Evolutionary conservation across 1,140 invertebrate genomes (phyloP).

Genomic region (Penaeus japonicus): DNA sequence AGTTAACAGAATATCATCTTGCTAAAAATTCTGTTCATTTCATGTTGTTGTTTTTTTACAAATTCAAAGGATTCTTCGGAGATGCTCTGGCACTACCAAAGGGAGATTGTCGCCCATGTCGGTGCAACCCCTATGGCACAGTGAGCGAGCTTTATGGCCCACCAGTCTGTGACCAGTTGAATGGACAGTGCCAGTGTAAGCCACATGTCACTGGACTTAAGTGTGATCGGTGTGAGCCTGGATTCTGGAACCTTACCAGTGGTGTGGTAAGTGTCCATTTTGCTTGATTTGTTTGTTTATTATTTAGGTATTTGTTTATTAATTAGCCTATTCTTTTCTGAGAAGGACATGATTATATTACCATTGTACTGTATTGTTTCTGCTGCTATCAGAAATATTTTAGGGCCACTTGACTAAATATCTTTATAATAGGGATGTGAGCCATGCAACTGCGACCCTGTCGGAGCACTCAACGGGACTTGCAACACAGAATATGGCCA

Average conservation of each 20-base stretch:
- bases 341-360: too few species aligned
- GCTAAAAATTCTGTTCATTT: not conserved
- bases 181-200: constrained; percentile 86
- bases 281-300: not conserved
- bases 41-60: not conserved
- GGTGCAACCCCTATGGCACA: constrained; percentile 84
- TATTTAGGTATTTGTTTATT: not conserved
- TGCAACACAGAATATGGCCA: constrained; percentile 84
- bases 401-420: too few species aligned
- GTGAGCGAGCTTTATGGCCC: constrained; percentile 74
- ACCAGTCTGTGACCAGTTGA: constrained; percentile 79
- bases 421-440: constrained; percentile 74
- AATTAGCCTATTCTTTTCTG: too few species aligned
- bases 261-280: constrained; percentile 69
- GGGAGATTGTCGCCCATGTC: constrained; percentile 88
- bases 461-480: constrained; percentile 84
- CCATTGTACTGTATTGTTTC: too few species aligned
- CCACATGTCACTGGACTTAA: constrained; percentile 84
- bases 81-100: constrained; percentile 86
- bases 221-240: constrained; percentile 88
- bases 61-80: constrained; percentile 78
- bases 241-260: constrained; percentile 82
- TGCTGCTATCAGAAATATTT: too few species aligned
- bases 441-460: constrained; percentile 83
- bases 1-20: not conserved